A percentile compares a stretch with the other conserved stretches of the same genome.
These are phyloP conservation scores for Euwallacea similis DNA, from an alignment of 1,140 invertebrate genomes.

Conservation along the genomic window DNA sequence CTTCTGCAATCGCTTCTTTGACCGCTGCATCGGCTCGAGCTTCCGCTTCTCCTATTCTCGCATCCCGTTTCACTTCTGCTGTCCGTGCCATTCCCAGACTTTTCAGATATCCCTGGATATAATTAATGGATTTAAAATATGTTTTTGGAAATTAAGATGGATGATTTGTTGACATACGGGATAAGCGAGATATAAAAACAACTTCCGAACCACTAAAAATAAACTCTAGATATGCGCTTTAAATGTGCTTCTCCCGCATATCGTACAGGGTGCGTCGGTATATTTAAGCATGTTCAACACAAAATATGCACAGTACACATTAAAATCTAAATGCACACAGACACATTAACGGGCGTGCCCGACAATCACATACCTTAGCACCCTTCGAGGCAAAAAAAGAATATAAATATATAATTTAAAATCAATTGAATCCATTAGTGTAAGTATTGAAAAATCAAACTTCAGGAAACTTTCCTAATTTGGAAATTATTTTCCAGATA, in stretches of 20 bases:
- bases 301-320: no score
- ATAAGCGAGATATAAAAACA: not conserved
- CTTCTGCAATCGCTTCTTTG: slow-evolving; percentile 93
- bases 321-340: slow-evolving; percentile 7
- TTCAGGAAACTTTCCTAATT: no score
- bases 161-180: not conserved
- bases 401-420: slow-evolving; percentile 8
- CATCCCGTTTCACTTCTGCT: slow-evolving; percentile 95
- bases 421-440: not conserved
- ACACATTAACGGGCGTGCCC: no score
- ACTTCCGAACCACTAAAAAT: not conserved
- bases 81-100: slow-evolving; percentile 94
- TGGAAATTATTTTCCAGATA: not conserved
- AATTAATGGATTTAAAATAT: not conserved
- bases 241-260: not conserved
- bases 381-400: slow-evolving; percentile 49
- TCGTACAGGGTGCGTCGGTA: not conserved
- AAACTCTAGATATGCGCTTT: not conserved
- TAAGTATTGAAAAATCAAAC: no score
- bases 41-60: slow-evolving; percentile 94
- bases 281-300: not conserved
- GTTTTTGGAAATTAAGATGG: not conserved
- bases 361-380: slow-evolving; percentile 56
- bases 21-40: slow-evolving; percentile 85
- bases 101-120: slow-evolving; percentile 80